phyloP scores from a whole-genome alignment of 2,888 invertebrate species.

The Acleris sparsana region DNA sequence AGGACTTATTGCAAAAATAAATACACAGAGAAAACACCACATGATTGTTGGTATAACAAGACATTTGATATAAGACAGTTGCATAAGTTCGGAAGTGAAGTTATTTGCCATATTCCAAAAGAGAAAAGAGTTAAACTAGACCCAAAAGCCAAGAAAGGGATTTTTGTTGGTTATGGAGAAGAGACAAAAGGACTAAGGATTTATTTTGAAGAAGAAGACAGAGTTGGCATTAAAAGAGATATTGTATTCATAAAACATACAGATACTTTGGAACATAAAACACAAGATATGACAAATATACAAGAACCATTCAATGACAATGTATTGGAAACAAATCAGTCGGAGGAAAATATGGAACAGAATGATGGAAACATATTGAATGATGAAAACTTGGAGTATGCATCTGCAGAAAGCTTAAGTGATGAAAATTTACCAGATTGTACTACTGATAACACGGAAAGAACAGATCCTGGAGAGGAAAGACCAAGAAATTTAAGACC shows the following conservation, averaged over 20 bases:
- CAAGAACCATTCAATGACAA: neutral
- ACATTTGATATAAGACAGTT: constrained; percentile 15
- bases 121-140: constrained; percentile 23
- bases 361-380: neutral
- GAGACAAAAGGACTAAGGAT: constrained; percentile 22
- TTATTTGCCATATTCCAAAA: constrained; percentile 22
- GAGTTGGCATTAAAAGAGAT: constrained; percentile 18
- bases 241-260: constrained; percentile 10
- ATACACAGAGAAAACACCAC: constrained; percentile 13
- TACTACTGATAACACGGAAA: neutral
- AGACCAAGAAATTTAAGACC: neutral
- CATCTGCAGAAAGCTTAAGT: neutral
- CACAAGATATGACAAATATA: neutral
- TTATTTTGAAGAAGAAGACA: constrained; percentile 9
- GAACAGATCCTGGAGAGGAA: too few relatives aligned
- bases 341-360: neutral
- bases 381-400: neutral
- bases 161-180: constrained; percentile 27
- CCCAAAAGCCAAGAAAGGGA: constrained; percentile 18
- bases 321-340: neutral
- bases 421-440: neutral
- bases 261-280: neutral
- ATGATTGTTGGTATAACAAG: constrained; percentile 23
- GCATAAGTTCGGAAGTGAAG: constrained; percentile 16
- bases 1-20: constrained; percentile 4